These are phyloP conservation scores for Tupaia tana DNA, from an alignment of 2,113 vertebrate genomes.

Conservation along the genomic window DNA sequence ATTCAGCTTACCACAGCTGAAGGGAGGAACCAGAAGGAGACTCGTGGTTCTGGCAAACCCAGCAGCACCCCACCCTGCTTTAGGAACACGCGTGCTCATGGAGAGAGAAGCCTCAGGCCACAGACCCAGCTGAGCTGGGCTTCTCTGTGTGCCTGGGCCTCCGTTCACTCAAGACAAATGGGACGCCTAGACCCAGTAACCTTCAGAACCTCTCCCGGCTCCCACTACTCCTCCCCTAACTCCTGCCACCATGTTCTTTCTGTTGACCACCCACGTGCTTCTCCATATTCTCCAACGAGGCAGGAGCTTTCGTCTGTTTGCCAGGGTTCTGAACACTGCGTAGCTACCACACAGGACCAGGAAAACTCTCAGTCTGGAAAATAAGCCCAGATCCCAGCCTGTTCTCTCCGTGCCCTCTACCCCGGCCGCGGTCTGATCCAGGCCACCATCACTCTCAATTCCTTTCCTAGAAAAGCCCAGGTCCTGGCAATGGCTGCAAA, in stretches of 20 bases:
- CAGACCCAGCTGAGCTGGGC: not conserved
- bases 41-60: not conserved
- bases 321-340: not conserved
- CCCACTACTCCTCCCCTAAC: not conserved
- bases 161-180: not conserved
- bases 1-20: not conserved
- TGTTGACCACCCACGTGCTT: not conserved
- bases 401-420: not conserved
- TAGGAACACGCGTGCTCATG: not conserved
- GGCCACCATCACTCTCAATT: not conserved
- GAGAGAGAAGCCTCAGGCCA: not conserved
- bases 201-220: not conserved
- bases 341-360: rapidly evolving
- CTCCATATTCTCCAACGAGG: not conserved
- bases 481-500: too few species aligned
- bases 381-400: not conserved
- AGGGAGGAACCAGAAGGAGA: not conserved
- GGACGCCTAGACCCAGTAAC: not conserved
- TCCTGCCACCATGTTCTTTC: not conserved
- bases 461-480: not conserved
- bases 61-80: rapidly evolving
- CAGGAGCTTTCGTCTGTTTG: rapidly evolving
- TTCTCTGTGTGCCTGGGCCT: not conserved
- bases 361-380: not conserved
- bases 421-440: not conserved